phyloP scores from a whole-genome alignment of 2,888 invertebrate species.

The Hypselothyrea guttata region DNA sequence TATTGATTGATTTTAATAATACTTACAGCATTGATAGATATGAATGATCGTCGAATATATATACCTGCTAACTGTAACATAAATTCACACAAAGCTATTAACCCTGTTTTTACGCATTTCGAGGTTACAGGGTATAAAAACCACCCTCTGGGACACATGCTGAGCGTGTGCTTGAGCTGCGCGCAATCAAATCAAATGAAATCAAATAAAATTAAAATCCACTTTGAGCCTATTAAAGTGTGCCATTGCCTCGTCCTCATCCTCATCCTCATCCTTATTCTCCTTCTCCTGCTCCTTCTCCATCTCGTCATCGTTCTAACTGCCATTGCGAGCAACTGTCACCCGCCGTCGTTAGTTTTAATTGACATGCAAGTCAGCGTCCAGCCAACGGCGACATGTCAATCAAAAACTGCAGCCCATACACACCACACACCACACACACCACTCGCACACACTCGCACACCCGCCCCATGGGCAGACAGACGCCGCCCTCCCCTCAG shows the following conservation, averaged over 20 bases:
- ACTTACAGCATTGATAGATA: no score
- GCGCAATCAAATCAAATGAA: conserved; percentile 76
- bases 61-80: no score
- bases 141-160: conserved; percentile 56
- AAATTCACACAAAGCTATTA: no score
- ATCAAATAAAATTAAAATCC: conserved; percentile 81
- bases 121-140: no score
- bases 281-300: conserved; percentile 1
- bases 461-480: conserved; percentile 14
- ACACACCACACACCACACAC: conserved; percentile 1
- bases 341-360: conserved; percentile 74
- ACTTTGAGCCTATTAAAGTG: conserved; percentile 80
- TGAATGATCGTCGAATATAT: no score
- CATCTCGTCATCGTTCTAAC: conserved; percentile 1
- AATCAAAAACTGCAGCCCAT: conserved; percentile 71
- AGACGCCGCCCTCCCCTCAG: background rate
- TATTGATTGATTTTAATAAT: no score
- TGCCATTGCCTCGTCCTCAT: conserved; percentile 43
- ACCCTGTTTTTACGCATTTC: no score
- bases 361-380: conserved; percentile 82
- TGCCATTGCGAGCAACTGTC: conserved; percentile 38
- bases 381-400: conserved; percentile 79
- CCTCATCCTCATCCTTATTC: background rate
- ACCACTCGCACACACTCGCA: conserved; percentile 25
- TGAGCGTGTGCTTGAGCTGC: conserved; percentile 57